A percentile compares a stretch with the other conserved stretches of the same genome.
These are phyloP conservation scores for Sylvia borin DNA, from an alignment of 2,797 vertebrate species.

Conservation along the genomic window DNA sequence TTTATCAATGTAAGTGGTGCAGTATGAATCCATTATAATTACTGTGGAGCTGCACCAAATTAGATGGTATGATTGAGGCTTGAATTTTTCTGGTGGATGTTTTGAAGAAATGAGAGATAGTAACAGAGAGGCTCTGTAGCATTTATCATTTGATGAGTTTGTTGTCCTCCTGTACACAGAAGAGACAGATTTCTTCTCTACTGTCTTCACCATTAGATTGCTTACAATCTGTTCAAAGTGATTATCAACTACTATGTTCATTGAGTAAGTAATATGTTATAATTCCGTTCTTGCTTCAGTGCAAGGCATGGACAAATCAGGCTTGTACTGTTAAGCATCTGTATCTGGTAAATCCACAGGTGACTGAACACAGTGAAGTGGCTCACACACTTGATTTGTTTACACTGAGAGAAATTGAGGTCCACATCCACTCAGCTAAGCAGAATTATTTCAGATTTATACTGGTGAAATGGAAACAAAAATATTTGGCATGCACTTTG, in stretches of 20 bases:
- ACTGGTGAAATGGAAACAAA: neutral
- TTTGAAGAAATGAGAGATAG: neutral
- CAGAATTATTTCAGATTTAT: neutral
- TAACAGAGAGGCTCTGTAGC: neutral
- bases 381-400: neutral
- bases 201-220: neutral
- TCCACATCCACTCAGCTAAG: neutral
- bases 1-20: slow-evolving; percentile 10
- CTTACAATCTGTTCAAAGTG: neutral
- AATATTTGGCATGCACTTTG: neutral
- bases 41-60: neutral
- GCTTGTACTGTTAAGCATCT: neutral
- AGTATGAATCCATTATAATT: neutral
- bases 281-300: neutral
- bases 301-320: neutral
- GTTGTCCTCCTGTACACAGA: neutral
- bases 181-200: neutral
- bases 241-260: neutral
- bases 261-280: neutral
- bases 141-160: neutral
- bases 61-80: neutral
- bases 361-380: neutral
- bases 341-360: neutral
- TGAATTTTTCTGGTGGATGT: neutral
- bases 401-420: neutral